Base-by-base conservation (phyloP, 1,140 invertebrate genomes). In the Heliconius eleuchia region DNA sequence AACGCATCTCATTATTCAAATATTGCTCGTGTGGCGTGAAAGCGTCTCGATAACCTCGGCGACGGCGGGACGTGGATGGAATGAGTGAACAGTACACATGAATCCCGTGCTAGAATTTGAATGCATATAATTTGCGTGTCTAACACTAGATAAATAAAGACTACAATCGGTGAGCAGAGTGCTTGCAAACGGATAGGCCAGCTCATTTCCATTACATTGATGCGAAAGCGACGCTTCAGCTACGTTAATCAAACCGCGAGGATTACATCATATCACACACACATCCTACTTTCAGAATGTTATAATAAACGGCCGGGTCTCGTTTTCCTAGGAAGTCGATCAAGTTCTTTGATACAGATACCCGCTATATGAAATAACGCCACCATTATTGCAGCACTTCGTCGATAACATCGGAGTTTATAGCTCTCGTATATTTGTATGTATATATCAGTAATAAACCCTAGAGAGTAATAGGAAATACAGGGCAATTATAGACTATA, bases 21-120 rank as follows among this genome's bases (percentile, higher is more conserved):
- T 94, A 88, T 88, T 91, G 91, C 92, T 94, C 92, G 85, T 86
- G 83, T 86, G 90, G 87, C 90, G 91, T 93, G 92, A 94, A 93
- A 94, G 92, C 92, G 85, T 79, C 83, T 89, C 87, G 87, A 91
- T 93, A 91, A 92, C 91, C 87, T 88, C 87, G 83, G 82, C 87
- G 79, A 84, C 84, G 84, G 80, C 82, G 84, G 76, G 84, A 92
- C 92, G 90, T 92, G 91, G 72, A 85, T 85, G 66, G 91, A 87
- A 92, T 92, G 80, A 86, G 77, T 88, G 89, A 92, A 86, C 88
- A 84, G 72, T 84, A 84, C 80, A 86, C 83, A 77, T 87, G 85
- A 83, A 86, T 85, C 80, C 80, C 81, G 82, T 79, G 81, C 71
- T 77, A 82, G 78, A 83, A 81, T 83, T 80, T 66, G 71, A 37